Evolutionary conservation across 1,140 invertebrate species (phyloP).

Genomic region (Glomeris maerens): DNA sequence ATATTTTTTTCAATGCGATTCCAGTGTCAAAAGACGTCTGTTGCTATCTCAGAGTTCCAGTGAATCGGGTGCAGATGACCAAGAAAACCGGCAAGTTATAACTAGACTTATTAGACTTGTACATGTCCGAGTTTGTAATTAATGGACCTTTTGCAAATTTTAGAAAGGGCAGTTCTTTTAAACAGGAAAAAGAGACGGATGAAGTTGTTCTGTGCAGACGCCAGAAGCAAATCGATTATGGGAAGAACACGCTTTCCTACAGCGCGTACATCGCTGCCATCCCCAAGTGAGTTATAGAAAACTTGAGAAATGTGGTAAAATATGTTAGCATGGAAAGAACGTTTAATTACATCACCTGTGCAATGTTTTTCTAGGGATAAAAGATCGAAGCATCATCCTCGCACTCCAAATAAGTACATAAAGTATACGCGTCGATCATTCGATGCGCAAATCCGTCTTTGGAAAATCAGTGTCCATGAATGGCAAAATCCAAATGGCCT

Average conservation of each 20-base stretch:
- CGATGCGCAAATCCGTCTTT: constrained; percentile 71
- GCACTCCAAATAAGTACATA: constrained; percentile 67
- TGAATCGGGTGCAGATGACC: too few species aligned
- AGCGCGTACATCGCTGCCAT: constrained; percentile 55
- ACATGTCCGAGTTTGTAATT: too few species aligned
- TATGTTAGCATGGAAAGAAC: constrained; percentile 19
- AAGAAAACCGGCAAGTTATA: too few species aligned
- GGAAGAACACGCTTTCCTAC: constrained; percentile 83
- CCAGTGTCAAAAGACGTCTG: too few species aligned
- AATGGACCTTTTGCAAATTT: too few species aligned
- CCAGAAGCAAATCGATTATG: constrained; percentile 89
- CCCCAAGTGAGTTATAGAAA: constrained; percentile 44
- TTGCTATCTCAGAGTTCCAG: too few species aligned
- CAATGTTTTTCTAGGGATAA: constrained; percentile 36
- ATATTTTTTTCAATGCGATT: too few species aligned
- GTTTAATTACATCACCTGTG: constrained; percentile 6
- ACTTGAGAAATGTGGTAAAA: neutral
- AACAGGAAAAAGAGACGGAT: constrained; percentile 52
- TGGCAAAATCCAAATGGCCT: too few species aligned
- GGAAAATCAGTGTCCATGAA: too few species aligned
- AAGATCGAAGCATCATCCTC: constrained; percentile 55
- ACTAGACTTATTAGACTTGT: too few species aligned
- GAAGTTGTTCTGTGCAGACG: constrained; percentile 51
- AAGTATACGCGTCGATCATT: constrained; percentile 81
- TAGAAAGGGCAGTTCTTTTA: too few species aligned